Evolutionary conservation across 2,113 vertebrate species (phyloP).

Genomic region (Poecilia latipinna): DNA sequence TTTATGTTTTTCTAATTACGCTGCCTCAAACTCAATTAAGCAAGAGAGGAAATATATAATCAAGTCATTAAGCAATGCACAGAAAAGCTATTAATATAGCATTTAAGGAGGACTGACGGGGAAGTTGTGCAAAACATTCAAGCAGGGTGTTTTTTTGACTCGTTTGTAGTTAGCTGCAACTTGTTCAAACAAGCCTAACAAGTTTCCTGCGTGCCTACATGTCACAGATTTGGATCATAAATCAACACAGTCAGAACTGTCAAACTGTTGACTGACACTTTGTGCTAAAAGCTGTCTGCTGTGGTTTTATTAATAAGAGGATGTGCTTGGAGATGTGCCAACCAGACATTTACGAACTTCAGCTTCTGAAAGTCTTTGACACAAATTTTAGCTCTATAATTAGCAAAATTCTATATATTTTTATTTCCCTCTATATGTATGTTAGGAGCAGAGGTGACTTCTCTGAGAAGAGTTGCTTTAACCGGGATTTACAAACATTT

Average conservation of each 20-base stretch:
- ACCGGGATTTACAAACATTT: no score
- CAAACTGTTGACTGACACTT: conserved; percentile 6
- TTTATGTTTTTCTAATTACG: conserved; percentile 59
- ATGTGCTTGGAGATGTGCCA: conserved; percentile 2
- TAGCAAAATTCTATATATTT: background rate
- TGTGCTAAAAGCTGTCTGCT: conserved; percentile 14
- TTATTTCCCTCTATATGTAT: background rate
- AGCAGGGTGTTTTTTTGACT: background rate
- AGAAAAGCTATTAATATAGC: conserved; percentile 44
- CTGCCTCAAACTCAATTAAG: conserved; percentile 43
- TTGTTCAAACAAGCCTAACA: background rate
- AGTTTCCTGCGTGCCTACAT: conserved; percentile 6
- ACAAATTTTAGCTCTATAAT: background rate
- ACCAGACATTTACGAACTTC: background rate
- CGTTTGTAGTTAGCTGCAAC: background rate
- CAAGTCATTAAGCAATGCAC: conserved; percentile 36
- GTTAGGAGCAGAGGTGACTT: background rate
- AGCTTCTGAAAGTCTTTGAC: background rate
- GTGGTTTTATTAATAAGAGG: conserved; percentile 5
- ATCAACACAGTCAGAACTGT: conserved; percentile 7
- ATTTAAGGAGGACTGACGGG: background rate
- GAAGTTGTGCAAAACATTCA: background rate
- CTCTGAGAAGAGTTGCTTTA: background rate
- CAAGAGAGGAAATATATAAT: conserved; percentile 46
- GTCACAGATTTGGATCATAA: conserved; percentile 12